phyloP scores from a whole-genome alignment of 2,113 vertebrate species.

The Cairina moschata region DNA sequence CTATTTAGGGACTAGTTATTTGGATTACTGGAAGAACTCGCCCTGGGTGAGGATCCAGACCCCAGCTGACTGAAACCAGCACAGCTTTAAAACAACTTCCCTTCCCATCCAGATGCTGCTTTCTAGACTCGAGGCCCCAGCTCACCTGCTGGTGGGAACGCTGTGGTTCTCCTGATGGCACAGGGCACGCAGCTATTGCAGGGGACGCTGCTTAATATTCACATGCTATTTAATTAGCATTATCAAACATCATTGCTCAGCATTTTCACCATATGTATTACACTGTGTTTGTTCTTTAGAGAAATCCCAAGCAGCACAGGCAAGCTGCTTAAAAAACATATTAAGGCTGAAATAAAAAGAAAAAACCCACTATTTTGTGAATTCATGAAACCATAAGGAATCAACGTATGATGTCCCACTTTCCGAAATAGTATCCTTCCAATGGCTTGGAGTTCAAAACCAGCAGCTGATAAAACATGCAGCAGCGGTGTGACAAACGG shows the following conservation, averaged over 20 bases:
- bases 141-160: background rate
- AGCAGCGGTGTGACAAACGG: background rate
- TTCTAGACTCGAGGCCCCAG: background rate
- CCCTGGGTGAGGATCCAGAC: background rate
- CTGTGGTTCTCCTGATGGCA: background rate
- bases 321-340: background rate
- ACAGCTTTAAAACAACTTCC: background rate
- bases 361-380: background rate
- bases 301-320: background rate
- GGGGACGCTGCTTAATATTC: background rate
- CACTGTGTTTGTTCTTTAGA: background rate
- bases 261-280: background rate
- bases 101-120: background rate
- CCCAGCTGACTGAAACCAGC: background rate
- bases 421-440: background rate
- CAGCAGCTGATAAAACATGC: background rate
- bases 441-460: background rate
- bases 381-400: background rate
- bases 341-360: background rate
- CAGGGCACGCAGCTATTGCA: background rate
- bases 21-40: background rate
- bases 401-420: background rate
- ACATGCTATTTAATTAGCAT: slow-evolving; percentile 16
- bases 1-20: background rate
- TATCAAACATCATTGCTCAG: background rate